Base-by-base conservation (phyloP, 2,888 invertebrate genomes). In the Dolomedes plantarius region DNA sequence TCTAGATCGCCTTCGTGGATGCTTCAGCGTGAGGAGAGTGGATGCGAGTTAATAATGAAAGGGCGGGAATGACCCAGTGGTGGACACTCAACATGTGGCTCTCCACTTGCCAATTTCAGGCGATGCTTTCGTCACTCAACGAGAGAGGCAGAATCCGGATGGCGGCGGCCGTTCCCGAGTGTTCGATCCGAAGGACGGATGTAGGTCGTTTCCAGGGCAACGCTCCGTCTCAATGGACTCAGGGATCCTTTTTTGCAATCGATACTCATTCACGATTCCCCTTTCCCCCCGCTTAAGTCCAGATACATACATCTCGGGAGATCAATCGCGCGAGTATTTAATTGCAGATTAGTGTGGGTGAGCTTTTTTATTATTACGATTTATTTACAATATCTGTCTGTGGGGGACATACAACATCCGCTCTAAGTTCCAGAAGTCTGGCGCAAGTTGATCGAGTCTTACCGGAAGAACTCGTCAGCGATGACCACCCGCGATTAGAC, bases 161-260 rank as follows among this genome's bases (percentile, higher is more conserved):
- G 19, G 69, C 29, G 36, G 41, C 27, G 50, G 29, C 31, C 23
- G 27, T 67, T 31, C 68, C 50, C 72, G 50, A 46, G 46, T 16
- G 56, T 56, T 56, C 83, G 77, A 73, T 77, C 83, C 77, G 83
- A 83, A 56, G 83, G 83, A 83, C 83, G 83, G 72, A 83, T 83
- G 83, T 83, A 83, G 83, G 83, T 83, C 83, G 83, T 83, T 73
- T 67, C 68, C 72, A 77, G 72, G 77, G 28, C 72, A 65, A 77
- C 83, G 36, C 67, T 77, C 83, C 77, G 77, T 83, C 83, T 83
- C 83, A 56, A 56, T 56, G 56, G 56, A 56, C 56, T 56, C 56
- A 23, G 56, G 56, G 56, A 56, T 56, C 56, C 72, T 73, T 83
- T 77, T 77, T 83, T 77, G 73, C 83, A 83, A 83, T 83, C 83